phyloP scores from a whole-genome alignment of 2,888 invertebrate species.

The Oxystoma pomonae region DNA sequence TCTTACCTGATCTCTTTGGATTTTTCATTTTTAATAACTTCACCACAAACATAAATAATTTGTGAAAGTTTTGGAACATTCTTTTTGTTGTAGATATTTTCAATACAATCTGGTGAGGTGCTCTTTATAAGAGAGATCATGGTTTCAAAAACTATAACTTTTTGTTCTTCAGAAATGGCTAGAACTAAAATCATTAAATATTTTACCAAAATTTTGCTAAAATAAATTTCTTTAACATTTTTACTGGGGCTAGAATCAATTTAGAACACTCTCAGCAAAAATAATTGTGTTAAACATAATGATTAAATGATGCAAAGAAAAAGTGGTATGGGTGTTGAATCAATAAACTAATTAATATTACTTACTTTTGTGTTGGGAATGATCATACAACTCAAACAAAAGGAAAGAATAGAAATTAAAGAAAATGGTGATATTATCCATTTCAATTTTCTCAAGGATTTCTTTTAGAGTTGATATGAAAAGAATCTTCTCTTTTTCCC shows the following conservation, averaged over 20 bases:
- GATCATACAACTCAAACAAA: slow-evolving; percentile 55
- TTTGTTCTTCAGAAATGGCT: slow-evolving; percentile 59
- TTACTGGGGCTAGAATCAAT: too few species aligned
- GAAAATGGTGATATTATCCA: slow-evolving; percentile 52
- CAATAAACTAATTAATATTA: too few species aligned
- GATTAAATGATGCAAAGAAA: too few species aligned
- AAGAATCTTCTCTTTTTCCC: slow-evolving; percentile 49
- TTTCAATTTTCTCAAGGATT: slow-evolving; percentile 50
- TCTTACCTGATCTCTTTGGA: slow-evolving; percentile 59
- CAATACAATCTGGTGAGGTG: slow-evolving; percentile 51
- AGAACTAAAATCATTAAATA: slow-evolving; percentile 49
- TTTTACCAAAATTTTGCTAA: slow-evolving; percentile 6
- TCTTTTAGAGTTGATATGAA: slow-evolving; percentile 51
- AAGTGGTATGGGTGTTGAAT: too few species aligned
- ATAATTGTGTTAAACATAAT: too few species aligned
- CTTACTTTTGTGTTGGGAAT: slow-evolving; percentile 51
- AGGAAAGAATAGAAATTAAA: slow-evolving; percentile 54
- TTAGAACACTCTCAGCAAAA: too few species aligned
- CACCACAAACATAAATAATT: slow-evolving; percentile 60
- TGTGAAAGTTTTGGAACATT: slow-evolving; percentile 60
- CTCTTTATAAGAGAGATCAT: slow-evolving; percentile 51
- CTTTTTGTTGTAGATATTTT: slow-evolving; percentile 53
- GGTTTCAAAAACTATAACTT: slow-evolving; percentile 55
- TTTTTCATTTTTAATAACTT: slow-evolving; percentile 64
- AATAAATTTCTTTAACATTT: slow-evolving; percentile 7